phyloP scores from a whole-genome alignment of 2,113 vertebrate species.

The Paramormyrops kingsleyae region DNA sequence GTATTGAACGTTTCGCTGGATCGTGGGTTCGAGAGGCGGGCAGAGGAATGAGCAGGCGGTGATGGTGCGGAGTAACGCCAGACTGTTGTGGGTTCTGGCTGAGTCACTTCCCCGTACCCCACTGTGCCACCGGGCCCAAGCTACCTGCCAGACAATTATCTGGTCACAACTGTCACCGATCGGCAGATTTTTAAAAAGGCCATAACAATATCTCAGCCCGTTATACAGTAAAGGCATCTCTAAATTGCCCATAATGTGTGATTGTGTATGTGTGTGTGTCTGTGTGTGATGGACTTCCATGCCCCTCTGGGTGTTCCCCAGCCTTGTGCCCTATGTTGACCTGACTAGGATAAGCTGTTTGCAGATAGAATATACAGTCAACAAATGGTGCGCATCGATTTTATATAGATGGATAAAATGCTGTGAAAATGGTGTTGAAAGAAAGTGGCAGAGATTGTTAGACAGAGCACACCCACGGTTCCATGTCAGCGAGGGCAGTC shows the following conservation, averaged over 20 bases:
- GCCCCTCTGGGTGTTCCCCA: not conserved
- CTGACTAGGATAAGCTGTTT: not conserved
- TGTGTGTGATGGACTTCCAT: not conserved
- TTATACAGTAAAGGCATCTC: too few species aligned
- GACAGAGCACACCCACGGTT: constrained; percentile 8
- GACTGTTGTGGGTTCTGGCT: not conserved
- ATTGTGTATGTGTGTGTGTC: not conserved
- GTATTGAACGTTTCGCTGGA: not conserved
- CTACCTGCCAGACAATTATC: not conserved
- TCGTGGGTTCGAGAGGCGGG: not conserved
- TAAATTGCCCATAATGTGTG: not conserved
- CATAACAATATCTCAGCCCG: not conserved
- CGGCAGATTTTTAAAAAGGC: not conserved
- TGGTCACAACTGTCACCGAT: not conserved
- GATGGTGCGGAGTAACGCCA: not conserved
- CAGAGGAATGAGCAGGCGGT: not conserved
- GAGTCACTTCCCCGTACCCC: not conserved
- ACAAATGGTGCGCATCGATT: constrained; percentile 17
- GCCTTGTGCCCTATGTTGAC: not conserved
- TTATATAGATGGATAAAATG: not conserved
- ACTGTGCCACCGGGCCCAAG: not conserved
- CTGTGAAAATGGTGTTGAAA: constrained; percentile 25
- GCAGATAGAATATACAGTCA: not conserved
- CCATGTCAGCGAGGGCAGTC: constrained; percentile 20
- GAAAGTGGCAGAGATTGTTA: not conserved